These are phyloP conservation scores for Heliothis peltigera DNA, from an alignment of 2,888 invertebrate genomes.

Conservation along the genomic window DNA sequence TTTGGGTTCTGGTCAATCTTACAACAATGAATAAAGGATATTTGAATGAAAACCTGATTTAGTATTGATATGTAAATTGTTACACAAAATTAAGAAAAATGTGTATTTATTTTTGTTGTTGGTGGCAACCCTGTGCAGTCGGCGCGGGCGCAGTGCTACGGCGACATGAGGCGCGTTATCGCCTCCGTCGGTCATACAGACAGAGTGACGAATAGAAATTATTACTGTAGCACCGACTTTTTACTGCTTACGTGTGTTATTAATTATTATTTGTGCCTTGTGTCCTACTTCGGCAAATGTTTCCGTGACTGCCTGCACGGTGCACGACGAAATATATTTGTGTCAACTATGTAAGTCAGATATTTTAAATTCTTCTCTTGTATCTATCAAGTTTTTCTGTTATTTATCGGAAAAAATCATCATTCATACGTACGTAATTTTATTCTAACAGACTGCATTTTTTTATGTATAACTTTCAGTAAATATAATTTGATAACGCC, in stretches of 20 bases:
- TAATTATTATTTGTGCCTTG: conserved; percentile 69
- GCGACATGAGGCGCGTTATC: conserved; percentile 85
- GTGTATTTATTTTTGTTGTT: conserved; percentile 6
- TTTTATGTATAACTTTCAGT: conserved; percentile 34
- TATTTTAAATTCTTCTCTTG: conserved; percentile 44
- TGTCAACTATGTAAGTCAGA: conserved; percentile 53
- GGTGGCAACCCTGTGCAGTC: conserved; percentile 76
- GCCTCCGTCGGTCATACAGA: conserved; percentile 78
- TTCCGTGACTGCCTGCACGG: conserved; percentile 53
- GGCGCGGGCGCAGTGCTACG: conserved; percentile 75
- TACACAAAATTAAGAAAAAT: neutral
- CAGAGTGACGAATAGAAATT: conserved; percentile 82
- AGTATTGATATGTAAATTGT: conserved; percentile 6
- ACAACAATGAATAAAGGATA: conserved; percentile 1
- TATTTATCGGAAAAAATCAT: conserved; percentile 29
- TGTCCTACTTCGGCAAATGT: conserved; percentile 67
- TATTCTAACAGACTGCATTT: conserved; percentile 36
- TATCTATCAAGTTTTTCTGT: conserved; percentile 28
- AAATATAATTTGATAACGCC: conserved; percentile 33
- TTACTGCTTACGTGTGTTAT: conserved; percentile 72
- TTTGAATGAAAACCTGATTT: neutral
- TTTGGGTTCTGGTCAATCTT: conserved; percentile 14
- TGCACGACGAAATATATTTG: conserved; percentile 51
- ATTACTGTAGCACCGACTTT: conserved; percentile 76
- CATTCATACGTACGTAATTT: conserved; percentile 30